Base-by-base conservation (phyloP, 2,113 vertebrate genomes). In the Vireo altiloquus region DNA sequence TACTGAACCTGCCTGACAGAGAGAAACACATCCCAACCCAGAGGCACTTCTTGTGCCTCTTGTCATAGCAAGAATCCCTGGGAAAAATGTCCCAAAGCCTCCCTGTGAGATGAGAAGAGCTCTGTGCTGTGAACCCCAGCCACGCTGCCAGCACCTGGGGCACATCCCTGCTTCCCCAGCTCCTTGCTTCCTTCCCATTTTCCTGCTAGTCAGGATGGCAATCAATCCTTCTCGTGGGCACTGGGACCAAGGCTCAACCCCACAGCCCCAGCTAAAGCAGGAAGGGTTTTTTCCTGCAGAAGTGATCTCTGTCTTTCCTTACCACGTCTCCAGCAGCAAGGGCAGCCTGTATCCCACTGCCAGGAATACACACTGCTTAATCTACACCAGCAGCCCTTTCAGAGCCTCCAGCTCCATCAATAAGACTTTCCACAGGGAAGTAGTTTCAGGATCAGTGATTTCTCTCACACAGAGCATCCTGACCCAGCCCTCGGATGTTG, bases 31-130 rank as follows among this genome's bases (percentile, higher is more conserved):
- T 33, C 54, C 57, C 25, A 54, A 4, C 16, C 31, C 46, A n/a
- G 19, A 53, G 40, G 10, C 21, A 39, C 15, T 33, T 35, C 37
- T 15, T 10, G 1, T 23, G 24, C 37, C 37, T 50, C 42, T 1
- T 5, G 27, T 15, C 69, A 31, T 0, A 13, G 27, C 46, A 46
- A 25, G 33, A 76, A 87, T 24, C 18, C 68, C 23, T 2, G 4
- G 35, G 25, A 44, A 63, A 79, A 54, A 4, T 20, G 6, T 5
- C 50, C 35, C 7, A 15, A n/a, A 42, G 40, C 1, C 47, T 17
- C 5, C 0, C 5, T 11, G 3, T 4, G 15, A 2, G 1, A 3
- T 0, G 8, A 25, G 49, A 57, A 28, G 20, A 84, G 22, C 21
- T 46, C 13, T 19, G 2, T 19, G 39, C 70, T 4, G 2, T 0